Base-by-base conservation (phyloP, 2,797 vertebrate species). In the Octomys mimax region DNA sequence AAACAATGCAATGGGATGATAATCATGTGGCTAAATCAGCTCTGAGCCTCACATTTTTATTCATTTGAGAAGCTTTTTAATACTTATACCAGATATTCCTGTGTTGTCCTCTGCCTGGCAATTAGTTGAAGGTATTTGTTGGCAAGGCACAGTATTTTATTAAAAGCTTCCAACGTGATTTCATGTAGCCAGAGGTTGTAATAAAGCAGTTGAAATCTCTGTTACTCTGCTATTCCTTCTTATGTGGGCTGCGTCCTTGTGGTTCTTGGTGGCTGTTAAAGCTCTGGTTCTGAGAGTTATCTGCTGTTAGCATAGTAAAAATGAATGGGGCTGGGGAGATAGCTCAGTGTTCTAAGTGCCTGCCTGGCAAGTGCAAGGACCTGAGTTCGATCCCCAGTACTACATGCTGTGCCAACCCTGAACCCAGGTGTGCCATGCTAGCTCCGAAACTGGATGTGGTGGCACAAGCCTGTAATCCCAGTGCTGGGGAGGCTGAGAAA, bases 11-110 rank as follows among this genome's bases (percentile, higher is more conserved):
- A 73, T 80, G 42, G 46, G 49, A 52, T 73, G 42, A 84, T 84
- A 75, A 59, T 33, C 7, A 36, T 78, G 39, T 92, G 42, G 87
- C 81, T 94, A 80, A 94, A 39, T 85, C 36, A 93, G 89, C 16
- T 21, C 16, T 16, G 81, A 79, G 31, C 42, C 90, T 93, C 22
- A 57, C 18, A 57, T 59, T 86, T 95, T 95, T 89, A 57, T 79
- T 95, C 39, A 86, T 39, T 42, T 64, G 59, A 39, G 49, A 70
- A 70, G 2, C 5, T 79, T 87, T 68, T 86, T 59, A 80, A 59
- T 94, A 79, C 10, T 7, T 18, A 57, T 77, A 49, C 9, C 21
- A 52, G 73, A 92, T 52, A 79, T 39, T 21, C 24, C 19, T 31
- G 31, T 62, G 49, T 57, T 94, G 54, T 1, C 42, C 33, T 14